Conservation (phyloP, 2,113 vertebrate genomes). For the Silurus glanis region DNA sequence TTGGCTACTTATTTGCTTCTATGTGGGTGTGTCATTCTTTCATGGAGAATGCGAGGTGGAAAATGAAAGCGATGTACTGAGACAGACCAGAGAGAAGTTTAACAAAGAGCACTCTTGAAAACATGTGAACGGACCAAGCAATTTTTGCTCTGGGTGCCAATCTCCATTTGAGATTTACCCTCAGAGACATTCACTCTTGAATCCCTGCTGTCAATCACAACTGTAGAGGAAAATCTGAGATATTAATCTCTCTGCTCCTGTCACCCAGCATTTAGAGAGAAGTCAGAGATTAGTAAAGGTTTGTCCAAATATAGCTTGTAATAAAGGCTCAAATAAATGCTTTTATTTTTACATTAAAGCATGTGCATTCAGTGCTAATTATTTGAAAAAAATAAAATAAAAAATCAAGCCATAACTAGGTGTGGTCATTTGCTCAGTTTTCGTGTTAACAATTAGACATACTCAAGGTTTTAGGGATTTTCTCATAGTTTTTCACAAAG, state of each 20-base stretch:
- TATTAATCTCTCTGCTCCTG: constrained; percentile 57
- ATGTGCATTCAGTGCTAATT: neutral
- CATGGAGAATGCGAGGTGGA: constrained; percentile 9
- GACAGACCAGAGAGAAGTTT: constrained; percentile 64
- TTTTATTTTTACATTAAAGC: neutral
- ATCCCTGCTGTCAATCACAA: constrained; percentile 72
- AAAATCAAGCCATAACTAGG: neutral
- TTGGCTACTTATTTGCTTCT: constrained; percentile 63
- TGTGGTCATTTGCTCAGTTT: neutral
- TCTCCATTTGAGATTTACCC: constrained; percentile 68
- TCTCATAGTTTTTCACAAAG: constrained; percentile 15
- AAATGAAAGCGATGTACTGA: constrained; percentile 50
- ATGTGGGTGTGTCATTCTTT: constrained; percentile 26
- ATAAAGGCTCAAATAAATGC: neutral
- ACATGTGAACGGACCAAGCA: constrained; percentile 74
- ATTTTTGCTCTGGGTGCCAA: constrained; percentile 60
- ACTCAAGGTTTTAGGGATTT: neutral
- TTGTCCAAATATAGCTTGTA: neutral
- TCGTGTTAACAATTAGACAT: neutral
- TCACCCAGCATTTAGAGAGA: neutral
- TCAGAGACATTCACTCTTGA: constrained; percentile 50
- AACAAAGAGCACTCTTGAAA: constrained; percentile 60
- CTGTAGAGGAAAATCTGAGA: constrained; percentile 45
- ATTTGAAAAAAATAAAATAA: neutral
- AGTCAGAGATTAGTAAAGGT: neutral